Conservation (phyloP, 2,888 invertebrate genomes). For the Tipula unca region DNA sequence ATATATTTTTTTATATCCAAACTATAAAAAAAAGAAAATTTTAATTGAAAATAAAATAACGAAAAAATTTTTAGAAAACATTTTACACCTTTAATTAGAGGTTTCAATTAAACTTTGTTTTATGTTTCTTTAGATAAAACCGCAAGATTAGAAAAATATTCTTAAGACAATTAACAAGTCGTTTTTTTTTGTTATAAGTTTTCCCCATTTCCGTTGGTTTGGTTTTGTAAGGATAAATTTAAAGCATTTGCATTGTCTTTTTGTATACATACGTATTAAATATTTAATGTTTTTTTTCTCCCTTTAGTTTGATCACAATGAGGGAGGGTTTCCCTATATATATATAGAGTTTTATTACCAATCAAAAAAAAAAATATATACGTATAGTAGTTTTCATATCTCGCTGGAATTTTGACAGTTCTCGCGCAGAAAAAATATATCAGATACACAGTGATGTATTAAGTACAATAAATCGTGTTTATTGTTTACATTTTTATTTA, state of each 20-base stretch:
- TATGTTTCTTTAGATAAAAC: not conserved
- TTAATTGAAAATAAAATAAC: not conserved
- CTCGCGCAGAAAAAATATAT: too few species aligned
- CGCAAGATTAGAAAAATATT: not conserved
- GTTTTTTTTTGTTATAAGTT: not conserved
- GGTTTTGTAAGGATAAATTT: not conserved
- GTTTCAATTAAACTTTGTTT: not conserved
- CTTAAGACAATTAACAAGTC: not conserved
- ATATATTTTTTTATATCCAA: not conserved
- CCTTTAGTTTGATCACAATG: not conserved
- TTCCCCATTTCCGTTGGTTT: not conserved
- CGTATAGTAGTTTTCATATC: too few species aligned
- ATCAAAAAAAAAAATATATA: too few species aligned
- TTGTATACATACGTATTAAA: not conserved
- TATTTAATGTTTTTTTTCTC: not conserved
- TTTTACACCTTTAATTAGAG: conserved; percentile 8
- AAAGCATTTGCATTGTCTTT: not conserved
- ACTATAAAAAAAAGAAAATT: not conserved
- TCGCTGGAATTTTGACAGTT: too few species aligned
- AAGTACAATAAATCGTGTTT: too few species aligned
- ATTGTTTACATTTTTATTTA: too few species aligned
- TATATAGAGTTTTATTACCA: not conserved
- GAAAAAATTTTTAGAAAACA: not conserved
- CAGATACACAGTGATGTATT: too few species aligned
- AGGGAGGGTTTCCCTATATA: not conserved